A percentile compares a stretch with the other conserved stretches of the same genome.
phyloP scores from a whole-genome alignment of 53 echinoderm and acorn worm species.

The Echinarachnius parma region DNA sequence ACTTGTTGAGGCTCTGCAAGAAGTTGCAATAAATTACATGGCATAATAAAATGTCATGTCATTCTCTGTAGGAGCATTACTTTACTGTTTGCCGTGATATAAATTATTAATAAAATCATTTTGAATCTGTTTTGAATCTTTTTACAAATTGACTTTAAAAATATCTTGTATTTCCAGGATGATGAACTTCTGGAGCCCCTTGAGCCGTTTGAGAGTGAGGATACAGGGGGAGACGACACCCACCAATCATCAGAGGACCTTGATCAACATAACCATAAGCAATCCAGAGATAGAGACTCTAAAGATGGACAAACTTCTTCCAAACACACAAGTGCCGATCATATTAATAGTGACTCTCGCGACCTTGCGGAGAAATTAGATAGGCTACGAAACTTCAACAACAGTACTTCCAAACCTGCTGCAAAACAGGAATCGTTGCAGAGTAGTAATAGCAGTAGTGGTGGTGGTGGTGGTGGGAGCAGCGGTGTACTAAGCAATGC shows the following conservation, averaged over 20 bases:
- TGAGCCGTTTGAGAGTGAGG: not conserved
- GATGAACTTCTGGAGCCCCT: constrained; percentile 16
- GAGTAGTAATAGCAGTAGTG: constrained; percentile 1
- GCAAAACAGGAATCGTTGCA: constrained; percentile 26
- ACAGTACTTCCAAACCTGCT: constrained; percentile 36
- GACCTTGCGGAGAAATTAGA: constrained; percentile 38
- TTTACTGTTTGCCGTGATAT: too few relatives aligned
- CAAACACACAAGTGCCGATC: constrained; percentile 48
- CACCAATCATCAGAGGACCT: not conserved
- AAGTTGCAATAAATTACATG: too few relatives aligned
- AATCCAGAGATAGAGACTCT: constrained; percentile 51
- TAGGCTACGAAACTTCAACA: constrained; percentile 36
- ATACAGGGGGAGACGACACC: not conserved
- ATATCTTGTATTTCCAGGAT: constrained; percentile 12
- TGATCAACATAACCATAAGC: constrained; percentile 43
- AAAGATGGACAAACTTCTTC: constrained; percentile 29
- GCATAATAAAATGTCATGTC: too few relatives aligned
- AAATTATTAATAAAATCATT: too few relatives aligned
- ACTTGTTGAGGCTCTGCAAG: too few relatives aligned
- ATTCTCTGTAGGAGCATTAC: too few relatives aligned
- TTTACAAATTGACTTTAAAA: too few relatives aligned
- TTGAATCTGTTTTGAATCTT: too few relatives aligned
- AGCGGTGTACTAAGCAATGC: constrained; percentile 49
- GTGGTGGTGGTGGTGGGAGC: too few relatives aligned
- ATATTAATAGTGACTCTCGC: constrained; percentile 34